Percentiles rank a stretch among this genome's conserved stretches.
phyloP scores from a whole-genome alignment of 2,113 vertebrate genomes.

The Malurus elegans region DNA sequence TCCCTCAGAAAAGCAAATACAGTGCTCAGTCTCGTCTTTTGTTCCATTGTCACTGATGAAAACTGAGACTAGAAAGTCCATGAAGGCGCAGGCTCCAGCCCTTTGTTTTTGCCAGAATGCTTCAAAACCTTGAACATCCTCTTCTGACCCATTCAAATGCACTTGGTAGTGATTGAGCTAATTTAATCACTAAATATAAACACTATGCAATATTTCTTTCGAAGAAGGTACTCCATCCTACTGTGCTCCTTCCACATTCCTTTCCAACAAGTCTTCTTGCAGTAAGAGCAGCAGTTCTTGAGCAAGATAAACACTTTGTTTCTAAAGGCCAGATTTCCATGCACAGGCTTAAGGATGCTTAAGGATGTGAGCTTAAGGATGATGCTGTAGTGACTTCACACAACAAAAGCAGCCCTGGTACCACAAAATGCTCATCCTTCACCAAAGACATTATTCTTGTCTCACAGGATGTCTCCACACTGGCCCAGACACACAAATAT shows the following conservation, averaged over 20 bases:
- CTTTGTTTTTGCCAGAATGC: neutral
- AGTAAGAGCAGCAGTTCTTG: neutral
- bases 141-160: neutral
- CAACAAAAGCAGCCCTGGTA: neutral
- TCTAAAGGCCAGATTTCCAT: neutral
- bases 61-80: neutral
- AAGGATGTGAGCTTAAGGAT: too few relatives aligned
- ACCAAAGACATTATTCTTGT: neutral
- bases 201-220: neutral
- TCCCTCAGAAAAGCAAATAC: neutral
- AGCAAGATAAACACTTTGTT: neutral
- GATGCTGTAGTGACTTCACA: too few relatives aligned
- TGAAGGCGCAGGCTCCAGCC: neutral
- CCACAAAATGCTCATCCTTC: neutral
- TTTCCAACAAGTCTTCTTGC: neutral
- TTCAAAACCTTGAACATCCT: neutral
- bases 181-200: neutral
- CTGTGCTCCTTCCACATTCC: neutral
- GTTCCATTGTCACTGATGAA: neutral
- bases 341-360: neutral
- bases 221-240: neutral
- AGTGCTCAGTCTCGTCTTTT: neutral
- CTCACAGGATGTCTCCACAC: accelerated
- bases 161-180: neutral
- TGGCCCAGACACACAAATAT: neutral